These are phyloP conservation scores for Esox masquinongy DNA, from an alignment of 2,797 vertebrate species.

Conservation along the genomic window DNA sequence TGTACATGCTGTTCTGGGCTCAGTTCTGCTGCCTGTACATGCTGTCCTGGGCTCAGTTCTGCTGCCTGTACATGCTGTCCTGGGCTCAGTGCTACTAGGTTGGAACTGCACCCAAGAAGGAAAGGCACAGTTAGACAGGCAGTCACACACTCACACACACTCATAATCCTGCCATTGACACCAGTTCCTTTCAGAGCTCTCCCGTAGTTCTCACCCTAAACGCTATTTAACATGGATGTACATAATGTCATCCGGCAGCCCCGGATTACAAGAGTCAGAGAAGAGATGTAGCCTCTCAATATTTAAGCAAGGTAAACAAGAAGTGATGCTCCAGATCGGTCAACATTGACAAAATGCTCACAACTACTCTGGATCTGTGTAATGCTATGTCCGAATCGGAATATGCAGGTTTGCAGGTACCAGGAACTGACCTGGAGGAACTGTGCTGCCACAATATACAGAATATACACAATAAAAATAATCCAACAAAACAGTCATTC, in stretches of 20 bases:
- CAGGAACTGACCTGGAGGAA: neutral
- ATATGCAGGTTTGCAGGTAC: neutral
- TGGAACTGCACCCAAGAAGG: slow-evolving; percentile 63
- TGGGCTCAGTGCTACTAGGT: slow-evolving; percentile 10
- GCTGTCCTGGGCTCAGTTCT: no score
- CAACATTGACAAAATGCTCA: neutral
- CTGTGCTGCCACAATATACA: neutral
- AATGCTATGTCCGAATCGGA: neutral
- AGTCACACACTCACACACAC: slow-evolving; percentile 8
- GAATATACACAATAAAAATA: neutral
- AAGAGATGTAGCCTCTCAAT: neutral
- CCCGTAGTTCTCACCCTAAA: neutral
- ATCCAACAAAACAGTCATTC: neutral
- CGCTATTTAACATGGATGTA: neutral
- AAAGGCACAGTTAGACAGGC: slow-evolving; percentile 55
- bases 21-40: no score
- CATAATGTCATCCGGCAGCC: neutral
- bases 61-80: no score
- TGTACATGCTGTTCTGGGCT: no score
- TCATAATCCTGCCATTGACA: neutral
- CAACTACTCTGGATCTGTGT: neutral
- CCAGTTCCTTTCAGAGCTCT: neutral
- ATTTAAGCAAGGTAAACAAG: neutral
- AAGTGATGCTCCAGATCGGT: neutral
- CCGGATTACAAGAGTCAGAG: neutral